These are phyloP conservation scores for Phalacrocorax pelagicus DNA, from an alignment of 2,113 vertebrate genomes.

Conservation along the genomic window DNA sequence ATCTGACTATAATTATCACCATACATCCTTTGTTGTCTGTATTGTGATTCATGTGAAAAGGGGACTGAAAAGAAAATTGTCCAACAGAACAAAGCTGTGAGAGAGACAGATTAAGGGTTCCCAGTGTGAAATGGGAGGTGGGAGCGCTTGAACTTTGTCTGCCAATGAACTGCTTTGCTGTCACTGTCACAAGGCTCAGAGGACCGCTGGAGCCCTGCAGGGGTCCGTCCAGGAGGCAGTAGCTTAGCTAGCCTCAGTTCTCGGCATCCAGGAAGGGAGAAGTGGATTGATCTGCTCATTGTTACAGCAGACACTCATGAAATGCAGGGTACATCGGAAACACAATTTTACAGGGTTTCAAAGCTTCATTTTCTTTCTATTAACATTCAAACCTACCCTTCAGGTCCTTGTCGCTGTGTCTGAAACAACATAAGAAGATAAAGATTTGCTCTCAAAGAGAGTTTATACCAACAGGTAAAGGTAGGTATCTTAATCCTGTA, in stretches of 20 bases:
- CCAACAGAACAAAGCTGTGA: not conserved
- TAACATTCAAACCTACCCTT: not conserved
- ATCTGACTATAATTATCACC: not conserved
- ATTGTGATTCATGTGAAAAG: not conserved
- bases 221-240: not conserved
- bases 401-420: not conserved
- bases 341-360: not conserved
- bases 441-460: not conserved
- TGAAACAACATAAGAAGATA: not conserved
- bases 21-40: not conserved
- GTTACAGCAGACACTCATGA: not conserved
- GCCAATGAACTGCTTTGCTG: not conserved
- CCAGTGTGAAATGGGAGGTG: not conserved
- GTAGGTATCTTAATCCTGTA: not conserved
- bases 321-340: not conserved
- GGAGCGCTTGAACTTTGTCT: not conserved
- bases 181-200: not conserved
- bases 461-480: not conserved
- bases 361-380: not conserved
- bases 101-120: not conserved
- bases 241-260: not conserved
- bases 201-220: not conserved
- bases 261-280: not conserved
- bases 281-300: not conserved
- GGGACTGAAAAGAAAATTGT: not conserved